Evolutionary conservation across 2,113 vertebrate species (phyloP), one percentile per base, ranked within the genome.

Genomic region (Scomber scombrus): DNA sequence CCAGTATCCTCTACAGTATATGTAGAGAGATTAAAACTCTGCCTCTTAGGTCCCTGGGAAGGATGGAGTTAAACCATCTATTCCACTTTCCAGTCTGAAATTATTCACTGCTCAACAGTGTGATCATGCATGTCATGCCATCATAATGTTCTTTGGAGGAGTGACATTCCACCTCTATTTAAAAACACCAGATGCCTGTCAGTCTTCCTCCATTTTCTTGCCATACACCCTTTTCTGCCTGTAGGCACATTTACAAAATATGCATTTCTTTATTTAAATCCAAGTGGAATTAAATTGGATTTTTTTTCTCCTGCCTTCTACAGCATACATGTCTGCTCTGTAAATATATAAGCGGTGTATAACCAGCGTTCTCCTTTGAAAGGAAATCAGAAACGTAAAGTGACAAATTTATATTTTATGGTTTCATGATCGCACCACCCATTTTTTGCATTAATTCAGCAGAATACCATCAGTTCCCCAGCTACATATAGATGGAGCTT

Each of bases 111-210:
- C 78, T 79, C 81, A 31, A 60, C 79, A 21, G 78, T 46, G 81
- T 80, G 87, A 71, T 91, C 85, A 72, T 87, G 85, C 85, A 70
- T 85, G 81, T 60, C 75, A 51, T 63, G 62, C 84, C 86, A 66
- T 64, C 81, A 40, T 46, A 65, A 81, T 85, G 80, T 87, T 88
- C 85, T 87, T 84, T 58, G 80, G 77, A 85, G 81, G 78, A 71
- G 75, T 85, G 80, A 89, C 82, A 91, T 89, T 79, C 78, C 57
- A 67, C 75, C 81, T 89, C 82, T 84, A 82, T 90, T 87, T 78
- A 77, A 88, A 87, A 88, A 49, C 81, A 65, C 63, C 75, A 78
- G 61, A 71, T 60, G 81, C 72, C 71, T 66, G 63, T 81, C 85
- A 45, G 57, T 71, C 72, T 67, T 65, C 63, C 60, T 64, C 57